Evolutionary conservation across 2,113 vertebrate species (phyloP).

Genomic region (Helogale parvula): DNA sequence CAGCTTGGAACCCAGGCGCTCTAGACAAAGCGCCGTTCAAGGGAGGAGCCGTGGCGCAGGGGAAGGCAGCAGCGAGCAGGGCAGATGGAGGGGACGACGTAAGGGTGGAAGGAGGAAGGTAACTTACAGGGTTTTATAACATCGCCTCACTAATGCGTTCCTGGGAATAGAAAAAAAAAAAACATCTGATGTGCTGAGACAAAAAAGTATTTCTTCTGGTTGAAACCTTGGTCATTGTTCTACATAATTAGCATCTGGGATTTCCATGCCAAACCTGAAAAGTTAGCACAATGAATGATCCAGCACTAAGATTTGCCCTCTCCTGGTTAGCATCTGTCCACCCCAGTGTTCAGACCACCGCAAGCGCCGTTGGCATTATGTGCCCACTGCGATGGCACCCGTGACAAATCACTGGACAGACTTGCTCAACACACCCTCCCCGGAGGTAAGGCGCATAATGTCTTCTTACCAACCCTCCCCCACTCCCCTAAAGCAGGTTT

Average conservation of each 20-base stretch:
- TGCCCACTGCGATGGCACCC: accelerated
- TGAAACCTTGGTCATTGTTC: neutral
- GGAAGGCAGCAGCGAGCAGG: too few relatives aligned
- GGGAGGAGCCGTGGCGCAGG: neutral
- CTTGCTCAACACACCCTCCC: neutral
- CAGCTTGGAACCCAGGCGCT: neutral
- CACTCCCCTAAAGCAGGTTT: neutral
- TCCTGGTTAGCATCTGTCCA: neutral
- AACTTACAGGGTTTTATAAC: neutral
- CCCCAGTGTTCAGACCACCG: neutral
- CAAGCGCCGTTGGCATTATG: accelerated
- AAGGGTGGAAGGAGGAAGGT: neutral
- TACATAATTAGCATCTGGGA: neutral
- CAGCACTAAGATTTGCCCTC: neutral
- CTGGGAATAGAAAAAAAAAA: neutral
- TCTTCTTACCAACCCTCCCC: conserved; percentile 61
- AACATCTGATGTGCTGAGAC: neutral
- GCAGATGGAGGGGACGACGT: neutral
- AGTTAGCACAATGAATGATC: neutral
- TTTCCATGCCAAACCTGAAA: neutral
- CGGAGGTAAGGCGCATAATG: neutral
- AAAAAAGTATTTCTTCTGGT: neutral
- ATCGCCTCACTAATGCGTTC: neutral
- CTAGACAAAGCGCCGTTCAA: neutral
- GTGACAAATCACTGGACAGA: neutral